Evolutionary conservation across 2,888 invertebrate genomes (phyloP), one percentile per base, ranked within the genome.

Genomic region (Coelinius sp.): DNA sequence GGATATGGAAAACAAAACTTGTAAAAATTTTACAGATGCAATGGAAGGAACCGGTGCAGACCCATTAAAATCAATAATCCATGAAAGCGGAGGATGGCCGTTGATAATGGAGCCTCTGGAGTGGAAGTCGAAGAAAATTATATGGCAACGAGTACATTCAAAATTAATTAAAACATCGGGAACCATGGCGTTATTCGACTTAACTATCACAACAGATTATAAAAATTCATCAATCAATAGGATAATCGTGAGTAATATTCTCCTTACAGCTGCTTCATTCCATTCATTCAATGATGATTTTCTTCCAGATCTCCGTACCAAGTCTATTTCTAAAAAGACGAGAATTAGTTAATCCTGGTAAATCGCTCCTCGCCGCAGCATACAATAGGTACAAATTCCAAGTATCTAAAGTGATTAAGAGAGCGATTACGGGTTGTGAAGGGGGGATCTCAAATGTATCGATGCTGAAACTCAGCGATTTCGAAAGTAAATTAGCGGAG

Each of bases 71-170:
- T 17, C 38, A 10, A 14, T 71, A 24, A 22, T 74, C 4, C 35
- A 49, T 5, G 49, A 71, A 1, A 44, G 56, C 25, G 74, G 74
- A 56, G 71, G 71, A 25, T 74, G 74, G 74, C 74, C 74, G 1
- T 38, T 74, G 35, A 3, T 52, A 12, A 70, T 68, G 41, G 31
- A 41, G 10, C 17, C 2, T 1, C 27, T 14, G 4, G 17, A 59
- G 4, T 71, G 56, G 64, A 14, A 8, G 0, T 8, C 27, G 17
- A 14, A 38, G 5, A 25, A 65, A 14, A 17, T 46, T 17, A 6
- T 53, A 12, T 74, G 74, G 71, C 68, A 71, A 41, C 7, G 68
- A 59, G 49, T 71, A 65, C n/a, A 71, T 25, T 44, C n/a, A 0
- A 27, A 62, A 38, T 64, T 71, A 12, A 2, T 27, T 38, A 46